phyloP scores from a whole-genome alignment of 2,888 invertebrate species.

The Phyto melanocephala region DNA sequence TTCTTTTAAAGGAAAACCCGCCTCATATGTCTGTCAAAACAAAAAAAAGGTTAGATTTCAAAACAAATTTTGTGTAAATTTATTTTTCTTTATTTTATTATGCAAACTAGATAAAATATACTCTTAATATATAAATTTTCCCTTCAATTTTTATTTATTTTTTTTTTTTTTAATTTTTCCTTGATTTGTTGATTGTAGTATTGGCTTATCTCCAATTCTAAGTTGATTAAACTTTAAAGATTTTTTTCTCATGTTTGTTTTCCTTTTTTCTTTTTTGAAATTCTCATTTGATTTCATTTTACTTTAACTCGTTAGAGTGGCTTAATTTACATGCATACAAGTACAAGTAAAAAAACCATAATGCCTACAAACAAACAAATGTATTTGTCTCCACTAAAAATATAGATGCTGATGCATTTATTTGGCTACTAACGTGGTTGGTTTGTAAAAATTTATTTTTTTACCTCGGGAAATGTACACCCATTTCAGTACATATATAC shows the following conservation, averaged over 20 bases:
- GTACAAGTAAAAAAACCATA: background rate
- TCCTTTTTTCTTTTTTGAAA: background rate
- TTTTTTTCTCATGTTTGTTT: background rate
- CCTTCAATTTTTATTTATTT: constrained; percentile 13
- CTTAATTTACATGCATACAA: constrained; percentile 52
- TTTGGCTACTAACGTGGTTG: constrained; percentile 53
- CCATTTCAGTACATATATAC: background rate
- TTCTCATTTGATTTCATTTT: constrained; percentile 54
- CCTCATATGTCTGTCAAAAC: background rate
- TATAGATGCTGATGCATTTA: constrained; percentile 20
- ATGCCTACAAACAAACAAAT: constrained; percentile 6
- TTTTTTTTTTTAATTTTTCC: constrained; percentile 29
- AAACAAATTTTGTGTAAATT: no score
- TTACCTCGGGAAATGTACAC: constrained; percentile 19
- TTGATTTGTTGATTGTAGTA: constrained; percentile 54
- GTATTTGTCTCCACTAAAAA: background rate
- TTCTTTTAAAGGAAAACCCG: background rate
- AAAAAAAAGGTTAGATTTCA: no score
- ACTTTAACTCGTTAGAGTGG: constrained; percentile 45
- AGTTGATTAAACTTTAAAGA: constrained; percentile 63
- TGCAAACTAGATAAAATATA: no score
- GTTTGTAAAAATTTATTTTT: constrained; percentile 3
- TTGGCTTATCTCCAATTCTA: constrained; percentile 65
- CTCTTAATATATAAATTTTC: background rate
- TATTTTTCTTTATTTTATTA: no score